Evolutionary conservation across 2,888 invertebrate species (phyloP).

Genomic region (Parascotia fuliginaria): DNA sequence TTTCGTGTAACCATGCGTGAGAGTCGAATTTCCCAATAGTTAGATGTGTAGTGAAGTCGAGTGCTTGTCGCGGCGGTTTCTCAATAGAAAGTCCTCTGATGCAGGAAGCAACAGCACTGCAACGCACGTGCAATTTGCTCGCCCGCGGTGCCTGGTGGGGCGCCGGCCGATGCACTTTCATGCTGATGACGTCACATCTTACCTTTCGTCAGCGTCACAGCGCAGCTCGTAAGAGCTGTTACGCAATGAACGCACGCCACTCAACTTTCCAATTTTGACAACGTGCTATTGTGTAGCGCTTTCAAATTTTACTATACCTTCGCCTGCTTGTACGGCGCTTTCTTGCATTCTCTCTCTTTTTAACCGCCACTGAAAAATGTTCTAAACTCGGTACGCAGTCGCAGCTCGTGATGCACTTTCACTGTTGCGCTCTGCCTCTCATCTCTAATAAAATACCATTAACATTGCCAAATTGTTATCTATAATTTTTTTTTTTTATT

Average conservation of each 20-base stretch:
- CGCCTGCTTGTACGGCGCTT: conserved; percentile 76
- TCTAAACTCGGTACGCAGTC: conserved; percentile 72
- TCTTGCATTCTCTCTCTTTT: conserved; percentile 79
- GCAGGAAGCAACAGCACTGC: conserved; percentile 75
- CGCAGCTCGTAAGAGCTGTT: conserved; percentile 80
- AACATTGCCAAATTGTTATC: background rate
- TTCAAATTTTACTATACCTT: conserved; percentile 83
- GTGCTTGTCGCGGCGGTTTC: conserved; percentile 66
- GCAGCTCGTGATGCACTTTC: conserved; percentile 78
- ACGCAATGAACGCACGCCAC: conserved; percentile 80
- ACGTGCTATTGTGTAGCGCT: conserved; percentile 85
- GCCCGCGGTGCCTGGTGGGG: conserved; percentile 57
- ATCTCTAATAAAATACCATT: conserved; percentile 44
- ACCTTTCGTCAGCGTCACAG: conserved; percentile 82
- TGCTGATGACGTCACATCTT: conserved; percentile 79
- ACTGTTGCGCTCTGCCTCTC: conserved; percentile 66
- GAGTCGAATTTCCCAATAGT: conserved; percentile 77
- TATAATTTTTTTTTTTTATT: conserved; percentile 1
- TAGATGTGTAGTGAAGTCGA: conserved; percentile 61
- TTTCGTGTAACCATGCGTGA: conserved; percentile 68
- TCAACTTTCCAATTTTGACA: conserved; percentile 86
- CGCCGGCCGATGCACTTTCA: conserved; percentile 84
- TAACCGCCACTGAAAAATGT: conserved; percentile 78
- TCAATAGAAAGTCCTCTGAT: conserved; percentile 83
- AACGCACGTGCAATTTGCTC: conserved; percentile 57